Evolutionary conservation across 2,113 vertebrate species (phyloP).

Genomic region (Tachysurus vachellii): DNA sequence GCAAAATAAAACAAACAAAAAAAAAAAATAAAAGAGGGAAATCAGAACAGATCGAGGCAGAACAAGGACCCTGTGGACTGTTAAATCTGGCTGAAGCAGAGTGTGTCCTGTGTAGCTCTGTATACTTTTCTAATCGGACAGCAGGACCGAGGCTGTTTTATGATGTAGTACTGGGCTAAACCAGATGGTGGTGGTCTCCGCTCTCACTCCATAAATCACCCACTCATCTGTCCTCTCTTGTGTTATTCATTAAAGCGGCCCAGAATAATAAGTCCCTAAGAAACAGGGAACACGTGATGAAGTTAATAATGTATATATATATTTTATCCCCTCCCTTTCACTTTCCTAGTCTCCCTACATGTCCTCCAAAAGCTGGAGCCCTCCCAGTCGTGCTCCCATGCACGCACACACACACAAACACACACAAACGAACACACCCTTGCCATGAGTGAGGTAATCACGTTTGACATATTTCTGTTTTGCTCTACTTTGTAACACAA

Average conservation of each 20-base stretch:
- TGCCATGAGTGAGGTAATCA: conserved; percentile 59
- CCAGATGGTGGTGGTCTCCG: conserved; percentile 78
- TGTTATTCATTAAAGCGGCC: conserved; percentile 80
- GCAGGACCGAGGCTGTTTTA: conserved; percentile 33
- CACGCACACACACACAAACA: conserved; percentile 24
- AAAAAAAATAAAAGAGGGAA: background rate
- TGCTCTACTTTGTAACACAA: conserved; percentile 57
- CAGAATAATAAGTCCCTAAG: conserved; percentile 82
- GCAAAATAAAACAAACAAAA: background rate
- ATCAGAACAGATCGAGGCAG: background rate
- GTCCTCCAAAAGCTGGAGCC: conserved; percentile 53
- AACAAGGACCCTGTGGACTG: background rate
- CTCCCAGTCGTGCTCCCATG: conserved; percentile 13
- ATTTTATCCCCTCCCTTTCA: conserved; percentile 26
- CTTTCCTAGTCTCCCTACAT: conserved; percentile 45
- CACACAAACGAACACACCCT: conserved; percentile 58
- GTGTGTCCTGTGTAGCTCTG: background rate
- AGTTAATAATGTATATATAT: conserved; percentile 83
- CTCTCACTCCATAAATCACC: conserved; percentile 75
- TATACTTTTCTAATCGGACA: conserved; percentile 29
- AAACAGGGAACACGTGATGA: conserved; percentile 80
- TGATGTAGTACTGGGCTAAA: conserved; percentile 65
- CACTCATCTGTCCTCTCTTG: conserved; percentile 66
- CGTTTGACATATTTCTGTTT: conserved; percentile 69
- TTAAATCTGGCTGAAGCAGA: background rate